Conservation (phyloP, 1,140 invertebrate species). For the Saccostrea echinata region DNA sequence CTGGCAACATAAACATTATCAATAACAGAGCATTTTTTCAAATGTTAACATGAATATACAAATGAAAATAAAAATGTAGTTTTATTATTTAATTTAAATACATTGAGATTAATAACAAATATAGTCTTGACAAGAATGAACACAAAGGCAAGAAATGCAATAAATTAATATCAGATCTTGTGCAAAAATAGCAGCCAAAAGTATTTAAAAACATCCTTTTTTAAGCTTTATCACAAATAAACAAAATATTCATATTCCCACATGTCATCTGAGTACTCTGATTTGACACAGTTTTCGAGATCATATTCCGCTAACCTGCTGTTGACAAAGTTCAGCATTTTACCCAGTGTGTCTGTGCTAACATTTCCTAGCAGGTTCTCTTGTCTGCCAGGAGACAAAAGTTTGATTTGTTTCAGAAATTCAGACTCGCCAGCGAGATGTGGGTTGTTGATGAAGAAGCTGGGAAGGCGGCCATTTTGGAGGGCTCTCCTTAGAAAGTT, state of each 20-base stretch:
- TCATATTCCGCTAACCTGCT: slow-evolving; percentile 66
- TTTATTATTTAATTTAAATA: too few relatives aligned
- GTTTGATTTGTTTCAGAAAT: slow-evolving; percentile 57
- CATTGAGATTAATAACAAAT: too few relatives aligned
- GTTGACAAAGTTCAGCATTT: slow-evolving; percentile 66
- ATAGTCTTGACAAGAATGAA: background rate
- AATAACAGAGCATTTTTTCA: too few relatives aligned
- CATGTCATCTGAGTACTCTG: slow-evolving; percentile 73
- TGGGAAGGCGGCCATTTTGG: slow-evolving; percentile 65
- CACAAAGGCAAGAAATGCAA: slow-evolving; percentile 15
- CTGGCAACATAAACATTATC: too few relatives aligned
- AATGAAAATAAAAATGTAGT: too few relatives aligned
- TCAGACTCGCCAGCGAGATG: slow-evolving; percentile 70
- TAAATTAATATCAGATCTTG: background rate
- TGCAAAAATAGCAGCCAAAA: background rate
- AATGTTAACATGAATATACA: too few relatives aligned
- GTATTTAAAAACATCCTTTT: background rate
- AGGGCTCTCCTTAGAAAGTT: slow-evolving; percentile 69
- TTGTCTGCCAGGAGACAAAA: slow-evolving; percentile 64
- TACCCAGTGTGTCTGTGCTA: slow-evolving; percentile 61
- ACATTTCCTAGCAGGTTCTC: slow-evolving; percentile 67
- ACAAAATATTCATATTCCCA: slow-evolving; percentile 77
- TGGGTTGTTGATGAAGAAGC: slow-evolving; percentile 71
- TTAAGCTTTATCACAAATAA: slow-evolving; percentile 43
- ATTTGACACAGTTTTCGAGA: slow-evolving; percentile 66